phyloP scores from a whole-genome alignment of 2,888 invertebrate genomes.

The Mimachlamys varia region DNA sequence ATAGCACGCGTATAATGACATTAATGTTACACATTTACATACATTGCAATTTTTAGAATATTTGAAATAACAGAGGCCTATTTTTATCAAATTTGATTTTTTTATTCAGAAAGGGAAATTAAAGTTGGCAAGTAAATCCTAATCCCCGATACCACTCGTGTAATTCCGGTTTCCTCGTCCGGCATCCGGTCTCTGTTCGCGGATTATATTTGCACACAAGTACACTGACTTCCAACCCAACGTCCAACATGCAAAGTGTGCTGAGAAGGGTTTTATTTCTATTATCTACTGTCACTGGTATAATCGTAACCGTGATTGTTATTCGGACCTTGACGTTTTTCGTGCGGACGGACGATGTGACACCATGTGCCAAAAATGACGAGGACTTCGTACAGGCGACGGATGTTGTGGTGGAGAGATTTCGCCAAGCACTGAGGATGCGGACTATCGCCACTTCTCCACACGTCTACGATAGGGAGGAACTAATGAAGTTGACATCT shows the following conservation, averaged over 20 bases:
- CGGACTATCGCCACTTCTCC: conserved; percentile 64
- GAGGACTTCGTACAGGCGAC: conserved; percentile 68
- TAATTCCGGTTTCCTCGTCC: not conserved
- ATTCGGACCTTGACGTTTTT: conserved; percentile 66
- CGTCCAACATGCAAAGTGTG: not conserved
- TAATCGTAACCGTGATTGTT: conserved; percentile 45
- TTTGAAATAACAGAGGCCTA: no score
- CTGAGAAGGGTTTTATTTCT: not conserved
- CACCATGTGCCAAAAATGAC: conserved; percentile 65
- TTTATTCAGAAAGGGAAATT: not conserved
- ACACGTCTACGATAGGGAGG: conserved; percentile 61
- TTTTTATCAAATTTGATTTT: no score
- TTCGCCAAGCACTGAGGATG: conserved; percentile 65
- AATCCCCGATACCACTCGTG: not conserved
- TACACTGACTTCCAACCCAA: no score
- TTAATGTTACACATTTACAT: no score
- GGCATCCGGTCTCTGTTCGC: not conserved
- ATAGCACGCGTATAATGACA: no score
- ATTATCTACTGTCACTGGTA: not conserved
- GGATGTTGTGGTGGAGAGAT: conserved; percentile 60
- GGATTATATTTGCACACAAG: not conserved
- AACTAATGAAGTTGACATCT: conserved; percentile 61
- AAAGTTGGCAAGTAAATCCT: not conserved
- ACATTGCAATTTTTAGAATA: no score
- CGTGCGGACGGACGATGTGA: conserved; percentile 58